Evolutionary conservation across 2,888 invertebrate species (phyloP), one percentile per base, ranked within the genome.

Genomic region (Conops quadrifasciatus): DNA sequence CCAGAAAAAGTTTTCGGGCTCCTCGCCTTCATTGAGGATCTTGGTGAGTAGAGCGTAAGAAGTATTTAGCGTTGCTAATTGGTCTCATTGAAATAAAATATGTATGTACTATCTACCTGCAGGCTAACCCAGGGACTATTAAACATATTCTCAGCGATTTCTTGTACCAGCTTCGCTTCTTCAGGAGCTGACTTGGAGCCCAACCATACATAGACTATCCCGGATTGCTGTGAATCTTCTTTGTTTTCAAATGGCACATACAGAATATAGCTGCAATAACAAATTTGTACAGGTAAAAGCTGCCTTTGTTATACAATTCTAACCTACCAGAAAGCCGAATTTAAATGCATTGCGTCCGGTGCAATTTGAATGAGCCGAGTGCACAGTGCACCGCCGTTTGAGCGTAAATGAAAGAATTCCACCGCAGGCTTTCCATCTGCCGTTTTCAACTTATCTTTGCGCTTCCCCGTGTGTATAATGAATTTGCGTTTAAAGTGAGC

Each of bases 1-100:
- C 98, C 98, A 98, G 88, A 98, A 98, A 89, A 98, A 98, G 83
- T 97, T 97, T 82, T 98, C 97, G 0, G 98, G 97, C 85, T 98
- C 98, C 83, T 95, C 95, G 19, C 97, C 97, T 87, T 98, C 98
- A 71, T 92, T 92, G 67, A 97, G 85, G 19, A 95, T 91, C 91
- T 95, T 4, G 15, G 26, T 13, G n/a, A 13, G 49, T 36, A 49
- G 16, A 30, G 28, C 43, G 28, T 11, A 1, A 2, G 13, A 30
- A 26, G 36, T 7, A 19, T 60, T 60, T 59, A 26, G 26, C 16
- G 15, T 15, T 30, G 11, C 11, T n/a, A 58, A 13, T 58, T 26
- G 7, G n/a, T n/a, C n/a, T 51, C n/a, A n/a, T n/a, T n/a, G 7
- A 9, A 16, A 26, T 26, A 58, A 1, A 4, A 5, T 84, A 87